These are phyloP conservation scores for Imbricaverruca yamaguchii DNA, from an alignment of 2,888 invertebrate species.

Conservation along the genomic window DNA sequence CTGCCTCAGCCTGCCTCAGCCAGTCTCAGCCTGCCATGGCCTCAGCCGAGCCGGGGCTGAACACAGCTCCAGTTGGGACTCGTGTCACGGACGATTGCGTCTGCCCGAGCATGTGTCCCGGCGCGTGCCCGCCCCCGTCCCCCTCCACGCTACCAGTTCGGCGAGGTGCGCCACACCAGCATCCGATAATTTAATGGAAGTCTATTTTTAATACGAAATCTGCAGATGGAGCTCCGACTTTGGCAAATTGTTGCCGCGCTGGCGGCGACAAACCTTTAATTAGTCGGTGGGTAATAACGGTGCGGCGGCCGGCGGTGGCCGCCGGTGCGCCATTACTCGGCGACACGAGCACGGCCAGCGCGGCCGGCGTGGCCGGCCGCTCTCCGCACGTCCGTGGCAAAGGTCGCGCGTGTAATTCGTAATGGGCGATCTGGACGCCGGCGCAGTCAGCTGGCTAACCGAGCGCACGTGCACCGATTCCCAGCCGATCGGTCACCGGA, in stretches of 20 bases:
- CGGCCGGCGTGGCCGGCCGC: not conserved
- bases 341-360: not conserved
- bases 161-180: not conserved
- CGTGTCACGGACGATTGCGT: no score
- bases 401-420: constrained; percentile 14
- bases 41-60: no score
- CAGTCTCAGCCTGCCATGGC: no score
- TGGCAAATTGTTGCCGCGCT: not conserved
- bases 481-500: constrained; percentile 4
- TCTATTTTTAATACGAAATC: not conserved
- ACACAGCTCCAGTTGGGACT: no score
- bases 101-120: no score
- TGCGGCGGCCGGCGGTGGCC: not conserved
- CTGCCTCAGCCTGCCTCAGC: no score
- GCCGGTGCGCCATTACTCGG: not conserved
- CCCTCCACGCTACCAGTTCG: not conserved
- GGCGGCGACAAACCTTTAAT: not conserved
- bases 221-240: not conserved
- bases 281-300: not conserved
- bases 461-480: constrained; percentile 14
- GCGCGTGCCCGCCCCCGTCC: not conserved
- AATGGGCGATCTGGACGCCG: not conserved
- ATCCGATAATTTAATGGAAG: not conserved
- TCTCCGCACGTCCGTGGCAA: not conserved
- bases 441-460: not conserved